Base-by-base conservation (phyloP, 2,797 vertebrate genomes). In the Clarias laeviceps region DNA sequence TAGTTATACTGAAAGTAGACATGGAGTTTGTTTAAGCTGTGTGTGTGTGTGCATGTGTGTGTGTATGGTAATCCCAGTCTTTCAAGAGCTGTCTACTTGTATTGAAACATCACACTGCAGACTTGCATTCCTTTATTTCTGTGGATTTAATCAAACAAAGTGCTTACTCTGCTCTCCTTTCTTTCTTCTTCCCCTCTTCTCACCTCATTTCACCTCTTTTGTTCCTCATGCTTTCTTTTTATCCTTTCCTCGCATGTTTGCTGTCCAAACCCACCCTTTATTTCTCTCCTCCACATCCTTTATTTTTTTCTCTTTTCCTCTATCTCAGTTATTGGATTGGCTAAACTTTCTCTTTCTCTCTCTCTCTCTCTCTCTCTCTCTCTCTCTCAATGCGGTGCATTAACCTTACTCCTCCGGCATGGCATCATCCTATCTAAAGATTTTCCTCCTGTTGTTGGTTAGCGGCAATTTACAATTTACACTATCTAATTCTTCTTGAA, bases 121-220 rank as follows among this genome's bases (percentile, higher is more conserved):
- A 83, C 54, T 80, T 76, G 77, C 57, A 37, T 45, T 83, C 73
- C 37, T 34, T 77, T 29, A 15, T 68, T 76, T 87, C 74, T 87
- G 69, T 74, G 81, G 82, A 83, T 73, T 84, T 82, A 87, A 83
- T 87, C 84, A 83, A 45, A 86, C 83, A 82, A 69, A 40, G 34
- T 50, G 57, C 9, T 27, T 79, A 54, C 83, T 61, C n/a, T 11
- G 7, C n/a, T 14, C 37, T n/a, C 17, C 32, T 72, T 32, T 11
- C 37, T 14, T 45, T 24, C n/a, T 20, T 61, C 20, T 4, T 34
- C 22, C 18, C 62, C 37, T 7, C 57, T 57, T 54, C n/a, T 37
- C 32, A 24, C 56, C 18, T 40, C 29, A 24, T 54, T 61, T 68
- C 54, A 59, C 18, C 74, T 77, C 54, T 22, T 65, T 54, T 32